Evolutionary conservation across 2,888 invertebrate genomes (phyloP).

Genomic region (Gisinianus flammeolus): DNA sequence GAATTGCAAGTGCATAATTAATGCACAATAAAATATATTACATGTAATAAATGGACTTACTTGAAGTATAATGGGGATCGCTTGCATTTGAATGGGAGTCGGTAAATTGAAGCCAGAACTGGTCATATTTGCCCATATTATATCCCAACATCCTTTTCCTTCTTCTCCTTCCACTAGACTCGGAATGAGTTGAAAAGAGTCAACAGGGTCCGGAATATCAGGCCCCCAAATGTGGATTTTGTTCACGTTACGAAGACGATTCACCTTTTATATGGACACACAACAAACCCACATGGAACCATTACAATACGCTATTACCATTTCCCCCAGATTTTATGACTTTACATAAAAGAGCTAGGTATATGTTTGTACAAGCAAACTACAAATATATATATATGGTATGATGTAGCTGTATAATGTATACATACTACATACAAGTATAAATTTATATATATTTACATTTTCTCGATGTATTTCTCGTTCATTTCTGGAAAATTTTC

Average conservation of each 20-base stretch:
- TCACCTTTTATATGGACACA: slow-evolving; percentile 67
- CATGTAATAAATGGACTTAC: slow-evolving; percentile 62
- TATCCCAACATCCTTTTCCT: slow-evolving; percentile 66
- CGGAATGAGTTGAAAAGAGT: slow-evolving; percentile 72
- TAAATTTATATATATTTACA: slow-evolving; percentile 25
- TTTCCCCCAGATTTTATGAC: slow-evolving; percentile 34
- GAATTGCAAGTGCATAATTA: not conserved
- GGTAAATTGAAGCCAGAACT: slow-evolving; percentile 75
- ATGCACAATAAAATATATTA: slow-evolving; percentile 1
- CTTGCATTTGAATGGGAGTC: slow-evolving; percentile 92
- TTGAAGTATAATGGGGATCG: slow-evolving; percentile 84
- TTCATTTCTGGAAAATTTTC: slow-evolving; percentile 23
- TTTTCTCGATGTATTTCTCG: slow-evolving; percentile 34
- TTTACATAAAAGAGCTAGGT: slow-evolving; percentile 16
- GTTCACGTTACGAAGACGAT: slow-evolving; percentile 75
- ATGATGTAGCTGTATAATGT: too few relatives aligned
- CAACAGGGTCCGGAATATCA: slow-evolving; percentile 78
- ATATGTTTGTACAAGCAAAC: too few relatives aligned
- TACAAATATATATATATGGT: too few relatives aligned
- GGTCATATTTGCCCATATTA: slow-evolving; percentile 67
- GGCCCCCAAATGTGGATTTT: slow-evolving; percentile 80
- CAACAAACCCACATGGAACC: not conserved
- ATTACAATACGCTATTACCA: slow-evolving; percentile 13
- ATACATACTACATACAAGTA: not conserved
- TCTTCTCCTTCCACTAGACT: slow-evolving; percentile 67